Percentiles rank a stretch among this genome's conserved stretches.
phyloP scores from a whole-genome alignment of 1,140 invertebrate genomes.

The Neodiprion fabricii region DNA sequence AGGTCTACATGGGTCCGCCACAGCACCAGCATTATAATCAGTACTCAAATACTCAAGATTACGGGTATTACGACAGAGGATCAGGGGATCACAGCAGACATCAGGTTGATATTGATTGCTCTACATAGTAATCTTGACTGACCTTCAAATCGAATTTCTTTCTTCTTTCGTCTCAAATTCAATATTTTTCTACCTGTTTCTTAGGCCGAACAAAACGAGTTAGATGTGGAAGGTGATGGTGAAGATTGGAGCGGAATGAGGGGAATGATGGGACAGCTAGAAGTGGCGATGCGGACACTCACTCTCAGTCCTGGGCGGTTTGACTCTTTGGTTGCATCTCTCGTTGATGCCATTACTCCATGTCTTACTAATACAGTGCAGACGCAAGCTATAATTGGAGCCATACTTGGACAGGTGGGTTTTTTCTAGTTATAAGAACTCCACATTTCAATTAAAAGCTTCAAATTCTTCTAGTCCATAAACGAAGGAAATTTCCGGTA shows the following conservation, averaged over 20 bases:
- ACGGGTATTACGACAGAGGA: constrained; percentile 34
- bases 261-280: constrained; percentile 57
- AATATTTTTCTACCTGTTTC: not conserved
- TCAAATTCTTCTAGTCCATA: constrained; percentile 60
- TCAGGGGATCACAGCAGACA: constrained; percentile 39
- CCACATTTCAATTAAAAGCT: constrained; percentile 11
- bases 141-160: not conserved
- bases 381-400: constrained; percentile 62
- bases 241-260: constrained; percentile 29
- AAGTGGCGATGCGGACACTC: constrained; percentile 66
- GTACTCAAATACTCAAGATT: constrained; percentile 30
- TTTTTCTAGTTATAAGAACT: not conserved
- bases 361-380: constrained; percentile 61
- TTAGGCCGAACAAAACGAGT: not conserved
- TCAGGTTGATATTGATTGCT: constrained; percentile 22
- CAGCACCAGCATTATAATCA: constrained; percentile 25
- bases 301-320: constrained; percentile 68
- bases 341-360: constrained; percentile 64
- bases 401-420: constrained; percentile 68
- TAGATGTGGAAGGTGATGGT: constrained; percentile 24
- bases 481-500: constrained; percentile 72
- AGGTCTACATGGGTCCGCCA: not conserved
- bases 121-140: not conserved
- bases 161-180: constrained; percentile 7
- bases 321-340: constrained; percentile 62